Evolutionary conservation across 1,140 invertebrate genomes (phyloP).

Genomic region (Phenacoccus solenopsis): DNA sequence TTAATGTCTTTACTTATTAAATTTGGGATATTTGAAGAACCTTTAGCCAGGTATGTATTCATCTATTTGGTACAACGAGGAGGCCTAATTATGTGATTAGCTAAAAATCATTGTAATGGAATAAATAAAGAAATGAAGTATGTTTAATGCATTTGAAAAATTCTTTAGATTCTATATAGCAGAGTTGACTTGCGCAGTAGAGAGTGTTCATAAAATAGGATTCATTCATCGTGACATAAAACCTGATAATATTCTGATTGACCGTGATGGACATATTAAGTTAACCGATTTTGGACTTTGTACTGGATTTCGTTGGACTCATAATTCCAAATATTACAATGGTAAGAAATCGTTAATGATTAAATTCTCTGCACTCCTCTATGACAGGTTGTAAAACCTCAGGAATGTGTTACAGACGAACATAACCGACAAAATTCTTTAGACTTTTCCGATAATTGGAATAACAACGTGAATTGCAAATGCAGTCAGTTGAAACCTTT

Average conservation of each 20-base stretch:
- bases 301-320: conserved; percentile 97
- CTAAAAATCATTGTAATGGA: no score
- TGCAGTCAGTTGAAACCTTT: conserved; percentile 68
- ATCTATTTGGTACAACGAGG: no score
- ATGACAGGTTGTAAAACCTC: neutral
- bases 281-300: conserved; percentile 97
- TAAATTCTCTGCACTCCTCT: no score
- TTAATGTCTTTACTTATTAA: conserved; percentile 96
- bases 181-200: conserved; percentile 94
- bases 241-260: conserved; percentile 98
- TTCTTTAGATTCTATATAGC: conserved; percentile 89
- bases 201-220: conserved; percentile 98
- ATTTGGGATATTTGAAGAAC: conserved; percentile 79
- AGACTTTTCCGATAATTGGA: conserved; percentile 75
- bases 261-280: conserved; percentile 95
- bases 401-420: conserved; percentile 42
- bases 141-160: no score
- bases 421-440: conserved; percentile 92
- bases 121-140: no score
- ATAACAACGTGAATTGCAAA: conserved; percentile 47
- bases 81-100: no score
- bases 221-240: conserved; percentile 98
- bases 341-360: no score
- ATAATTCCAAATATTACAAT: conserved; percentile 97
- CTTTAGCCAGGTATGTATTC: conserved; percentile 61